phyloP scores from a whole-genome alignment of 2,797 vertebrate genomes.

The Linurgus olivaceus region DNA sequence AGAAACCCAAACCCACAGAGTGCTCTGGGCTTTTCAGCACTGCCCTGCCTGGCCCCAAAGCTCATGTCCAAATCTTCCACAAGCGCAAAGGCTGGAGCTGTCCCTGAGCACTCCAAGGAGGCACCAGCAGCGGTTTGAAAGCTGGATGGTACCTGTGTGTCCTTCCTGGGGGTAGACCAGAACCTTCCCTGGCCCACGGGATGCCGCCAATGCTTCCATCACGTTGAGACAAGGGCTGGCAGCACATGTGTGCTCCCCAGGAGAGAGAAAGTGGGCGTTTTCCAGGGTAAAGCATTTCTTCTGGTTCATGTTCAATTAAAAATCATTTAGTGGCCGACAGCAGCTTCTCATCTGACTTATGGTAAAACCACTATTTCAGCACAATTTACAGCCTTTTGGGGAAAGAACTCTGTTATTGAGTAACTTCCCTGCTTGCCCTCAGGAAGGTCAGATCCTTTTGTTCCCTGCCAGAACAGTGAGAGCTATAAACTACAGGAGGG shows the following conservation, averaged over 20 bases:
- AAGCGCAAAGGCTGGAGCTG: not conserved
- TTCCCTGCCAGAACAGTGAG: constrained; percentile 57
- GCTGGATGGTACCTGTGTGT: not conserved
- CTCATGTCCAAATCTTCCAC: fast-evolving
- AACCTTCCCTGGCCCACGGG: fast-evolving
- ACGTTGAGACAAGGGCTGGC: not conserved
- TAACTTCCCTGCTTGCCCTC: constrained; percentile 60
- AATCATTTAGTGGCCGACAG: constrained; percentile 33
- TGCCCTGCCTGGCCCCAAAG: not conserved
- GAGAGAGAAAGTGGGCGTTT: not conserved
- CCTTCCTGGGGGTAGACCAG: not conserved
- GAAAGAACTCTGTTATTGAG: constrained; percentile 59
- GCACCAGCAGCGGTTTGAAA: fast-evolving
- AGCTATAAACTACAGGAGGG: constrained; percentile 13
- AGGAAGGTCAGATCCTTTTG: constrained; percentile 65
- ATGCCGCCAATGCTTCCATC: not conserved
- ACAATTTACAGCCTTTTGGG: constrained; percentile 72
- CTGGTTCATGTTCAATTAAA: constrained; percentile 54
- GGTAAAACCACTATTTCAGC: constrained; percentile 64
- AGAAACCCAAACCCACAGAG: not conserved
- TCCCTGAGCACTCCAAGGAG: not conserved
- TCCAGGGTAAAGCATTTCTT: constrained; percentile 26
- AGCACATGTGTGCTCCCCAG: fast-evolving
- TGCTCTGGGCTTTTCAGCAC: not conserved
- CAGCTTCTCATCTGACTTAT: constrained; percentile 63